Conservation (phyloP, 2,113 vertebrate species). For the Lepus timidus region DNA sequence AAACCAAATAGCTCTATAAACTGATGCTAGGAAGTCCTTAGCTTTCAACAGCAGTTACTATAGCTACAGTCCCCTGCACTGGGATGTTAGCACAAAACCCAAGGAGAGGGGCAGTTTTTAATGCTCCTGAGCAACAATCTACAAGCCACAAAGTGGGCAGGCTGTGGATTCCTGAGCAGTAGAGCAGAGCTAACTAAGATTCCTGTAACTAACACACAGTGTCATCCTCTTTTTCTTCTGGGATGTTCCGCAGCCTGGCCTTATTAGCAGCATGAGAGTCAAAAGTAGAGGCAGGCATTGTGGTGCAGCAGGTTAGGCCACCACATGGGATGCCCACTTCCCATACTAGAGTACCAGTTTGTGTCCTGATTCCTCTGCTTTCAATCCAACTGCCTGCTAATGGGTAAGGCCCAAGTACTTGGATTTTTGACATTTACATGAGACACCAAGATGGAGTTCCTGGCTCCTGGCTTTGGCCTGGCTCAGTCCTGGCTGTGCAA, state of each 20-base stretch:
- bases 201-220: neutral
- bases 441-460: too few species aligned
- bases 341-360: too few species aligned
- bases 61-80: neutral
- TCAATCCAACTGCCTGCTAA: too few species aligned
- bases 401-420: too few species aligned
- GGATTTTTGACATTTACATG: too few species aligned
- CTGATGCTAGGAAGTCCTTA: neutral
- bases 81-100: neutral
- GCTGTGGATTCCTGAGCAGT: neutral
- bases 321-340: too few species aligned
- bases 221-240: neutral
- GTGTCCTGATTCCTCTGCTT: too few species aligned
- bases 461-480: too few species aligned
- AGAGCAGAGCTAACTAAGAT: neutral
- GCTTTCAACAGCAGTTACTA: neutral
- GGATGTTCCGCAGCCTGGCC: neutral
- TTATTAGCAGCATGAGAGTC: neutral
- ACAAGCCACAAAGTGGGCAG: neutral
- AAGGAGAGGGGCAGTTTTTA: neutral
- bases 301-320: too few species aligned
- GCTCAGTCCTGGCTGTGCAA: too few species aligned
- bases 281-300: neutral
- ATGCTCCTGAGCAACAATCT: neutral
- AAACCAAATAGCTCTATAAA: conserved; percentile 44